Percentiles rank a stretch among this genome's conserved stretches.
Conservation (phyloP, 1,140 invertebrate genomes). For the Drosophila novamexicana region DNA sequence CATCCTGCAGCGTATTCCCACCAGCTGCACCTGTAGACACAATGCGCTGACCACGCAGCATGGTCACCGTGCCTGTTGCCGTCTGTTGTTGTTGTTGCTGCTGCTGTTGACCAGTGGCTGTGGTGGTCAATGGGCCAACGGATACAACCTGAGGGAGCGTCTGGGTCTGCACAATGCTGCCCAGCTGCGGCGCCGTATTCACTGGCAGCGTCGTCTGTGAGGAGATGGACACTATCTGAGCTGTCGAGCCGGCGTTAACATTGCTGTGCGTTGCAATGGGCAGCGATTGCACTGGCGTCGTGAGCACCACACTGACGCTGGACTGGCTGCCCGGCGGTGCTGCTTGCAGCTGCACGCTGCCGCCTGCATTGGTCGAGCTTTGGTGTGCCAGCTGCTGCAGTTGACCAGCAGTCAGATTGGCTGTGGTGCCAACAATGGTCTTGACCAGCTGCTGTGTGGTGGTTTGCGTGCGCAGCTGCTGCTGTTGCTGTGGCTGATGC, state of each 20-base stretch:
- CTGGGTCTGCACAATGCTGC: conserved; percentile 82
- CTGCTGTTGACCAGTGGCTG: conserved; percentile 67
- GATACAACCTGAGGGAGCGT: conserved; percentile 80
- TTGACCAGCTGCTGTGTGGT: conserved; percentile 79
- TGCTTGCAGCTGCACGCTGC: conserved; percentile 43
- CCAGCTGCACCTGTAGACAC: conserved; percentile 75
- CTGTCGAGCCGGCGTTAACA: conserved; percentile 53
- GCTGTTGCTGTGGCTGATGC: conserved; percentile 60
- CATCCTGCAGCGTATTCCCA: conserved; percentile 79
- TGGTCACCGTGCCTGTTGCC: conserved; percentile 82
- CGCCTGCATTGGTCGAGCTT: conserved; percentile 28
- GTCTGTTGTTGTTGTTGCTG: conserved; percentile 23
- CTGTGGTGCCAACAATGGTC: conserved; percentile 72
- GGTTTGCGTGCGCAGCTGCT: conserved; percentile 54
- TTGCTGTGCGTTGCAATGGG: conserved; percentile 72
- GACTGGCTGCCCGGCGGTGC: conserved; percentile 47
- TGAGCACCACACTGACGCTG: conserved; percentile 80
- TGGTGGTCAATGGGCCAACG: conserved; percentile 76
- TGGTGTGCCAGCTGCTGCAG: conserved; percentile 78
- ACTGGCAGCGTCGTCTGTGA: conserved; percentile 75
- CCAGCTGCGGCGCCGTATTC: conserved; percentile 69
- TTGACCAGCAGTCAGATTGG: conserved; percentile 64
- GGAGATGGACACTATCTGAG: conserved; percentile 83
- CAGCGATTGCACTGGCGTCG: conserved; percentile 74
- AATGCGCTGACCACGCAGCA: conserved; percentile 84